Evolutionary conservation across 2,113 vertebrate species (phyloP).

Genomic region (Ondatra zibethicus): DNA sequence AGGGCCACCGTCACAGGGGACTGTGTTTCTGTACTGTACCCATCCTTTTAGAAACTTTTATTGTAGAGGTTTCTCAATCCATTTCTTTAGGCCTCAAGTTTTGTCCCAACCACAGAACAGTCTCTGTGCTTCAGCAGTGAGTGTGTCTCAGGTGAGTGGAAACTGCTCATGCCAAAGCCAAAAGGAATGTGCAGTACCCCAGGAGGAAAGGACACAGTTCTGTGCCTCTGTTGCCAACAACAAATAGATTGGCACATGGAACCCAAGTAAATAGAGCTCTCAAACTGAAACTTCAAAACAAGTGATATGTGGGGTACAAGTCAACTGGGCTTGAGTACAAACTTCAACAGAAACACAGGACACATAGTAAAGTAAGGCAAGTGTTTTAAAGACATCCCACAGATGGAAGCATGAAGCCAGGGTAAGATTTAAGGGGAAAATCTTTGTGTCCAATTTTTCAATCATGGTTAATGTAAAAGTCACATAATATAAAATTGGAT

Average conservation of each 20-base stretch:
- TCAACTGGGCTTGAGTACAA: background rate
- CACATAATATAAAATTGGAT: background rate
- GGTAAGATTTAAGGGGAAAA: background rate
- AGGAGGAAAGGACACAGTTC: background rate
- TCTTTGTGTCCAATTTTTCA: background rate
- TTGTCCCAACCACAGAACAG: background rate
- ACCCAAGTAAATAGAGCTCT: constrained; percentile 40
- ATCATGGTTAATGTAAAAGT: constrained; percentile 2
- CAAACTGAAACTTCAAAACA: constrained; percentile 60
- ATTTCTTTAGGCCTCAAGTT: background rate
- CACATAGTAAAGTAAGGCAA: constrained; percentile 32
- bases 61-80: background rate
- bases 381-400: background rate
- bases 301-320: background rate
- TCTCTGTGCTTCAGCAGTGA: background rate
- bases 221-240: constrained; percentile 10
- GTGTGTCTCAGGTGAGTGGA: background rate
- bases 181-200: background rate
- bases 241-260: background rate
- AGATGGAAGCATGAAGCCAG: background rate
- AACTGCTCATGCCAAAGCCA: background rate
- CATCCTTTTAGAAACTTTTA: background rate
- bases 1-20: background rate
- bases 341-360: background rate
- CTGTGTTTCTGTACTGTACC: background rate